Evolutionary conservation across 2,797 vertebrate species (phyloP), one percentile per base, ranked within the genome.

Genomic region (Coluber constrictor): DNA sequence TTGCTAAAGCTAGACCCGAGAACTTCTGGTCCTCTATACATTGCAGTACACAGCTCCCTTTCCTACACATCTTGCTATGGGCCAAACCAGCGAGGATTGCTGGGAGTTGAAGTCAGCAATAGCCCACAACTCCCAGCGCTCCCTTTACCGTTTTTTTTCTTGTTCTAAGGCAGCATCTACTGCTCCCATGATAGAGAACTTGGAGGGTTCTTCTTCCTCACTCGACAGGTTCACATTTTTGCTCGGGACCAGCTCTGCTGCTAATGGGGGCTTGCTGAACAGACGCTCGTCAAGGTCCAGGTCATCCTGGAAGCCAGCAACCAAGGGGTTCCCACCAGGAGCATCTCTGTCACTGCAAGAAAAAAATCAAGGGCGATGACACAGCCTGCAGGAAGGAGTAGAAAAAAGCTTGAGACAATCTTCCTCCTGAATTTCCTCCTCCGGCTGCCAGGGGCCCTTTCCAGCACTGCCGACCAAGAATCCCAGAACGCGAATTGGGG

Each of bases 271-370:
- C 32, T 96, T 96, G 90, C 93, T 90, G 27, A 96, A 97, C 5
- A 97, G 97, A 18, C 94, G 97, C 94, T 99, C 99, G 27, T 99
- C 98, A 0, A 97, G 97, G 93, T 99, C 99, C 60, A 99, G 97
- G 86, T 99, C 99, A 0, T 99, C 99, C 96, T 98, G 99, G 97
- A 99, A 99, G 23, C 97, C 97, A 0, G 99, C 98, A 32, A 99
- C 99, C 98, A 99, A 98, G 0, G 99, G 99, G 97, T 99, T 99
- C 27, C 98, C 98, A 43, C 97, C 97, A 0, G 93, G 94, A 0
- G 3, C 95, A 90, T 99, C 99, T 20, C 97, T 98, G 4, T 99
- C 99, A 1, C 99, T 99, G 97, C 57, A 79, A 88, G 23, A 5
- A 57, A 11, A 12, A 32, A 88, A 2, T 8, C 54, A 18, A 2